phyloP scores from a whole-genome alignment of 2,797 vertebrate species.

The Mycteria americana region DNA sequence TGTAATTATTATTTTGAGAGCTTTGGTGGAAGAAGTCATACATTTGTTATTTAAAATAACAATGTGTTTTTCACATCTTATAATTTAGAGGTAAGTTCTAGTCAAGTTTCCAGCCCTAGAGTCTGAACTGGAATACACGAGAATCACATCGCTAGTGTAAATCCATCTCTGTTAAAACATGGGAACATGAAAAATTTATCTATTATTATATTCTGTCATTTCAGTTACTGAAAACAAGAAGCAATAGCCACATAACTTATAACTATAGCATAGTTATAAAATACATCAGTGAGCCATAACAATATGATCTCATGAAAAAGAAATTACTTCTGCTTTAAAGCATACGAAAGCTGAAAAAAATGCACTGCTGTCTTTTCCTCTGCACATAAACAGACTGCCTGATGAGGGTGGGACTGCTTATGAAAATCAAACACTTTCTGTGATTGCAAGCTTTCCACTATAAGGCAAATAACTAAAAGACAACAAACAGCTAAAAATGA shows the following conservation, averaged over 20 bases:
- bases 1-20: neutral
- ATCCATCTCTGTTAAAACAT: neutral
- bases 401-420: neutral
- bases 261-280: neutral
- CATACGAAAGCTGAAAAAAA: neutral
- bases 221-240: neutral
- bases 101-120: neutral
- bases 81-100: neutral
- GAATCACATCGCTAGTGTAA: neutral
- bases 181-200: neutral
- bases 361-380: neutral
- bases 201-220: neutral
- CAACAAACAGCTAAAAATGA: neutral
- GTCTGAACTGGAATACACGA: neutral
- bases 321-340: conserved; percentile 1
- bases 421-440: neutral
- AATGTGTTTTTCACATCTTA: neutral
- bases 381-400: neutral
- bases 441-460: neutral
- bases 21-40: neutral
- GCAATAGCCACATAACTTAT: neutral
- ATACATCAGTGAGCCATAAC: neutral
- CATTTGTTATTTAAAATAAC: neutral
- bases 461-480: neutral
- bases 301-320: neutral